Conservation (phyloP, 2,797 vertebrate species). For the Uromys caudimaculatus region DNA sequence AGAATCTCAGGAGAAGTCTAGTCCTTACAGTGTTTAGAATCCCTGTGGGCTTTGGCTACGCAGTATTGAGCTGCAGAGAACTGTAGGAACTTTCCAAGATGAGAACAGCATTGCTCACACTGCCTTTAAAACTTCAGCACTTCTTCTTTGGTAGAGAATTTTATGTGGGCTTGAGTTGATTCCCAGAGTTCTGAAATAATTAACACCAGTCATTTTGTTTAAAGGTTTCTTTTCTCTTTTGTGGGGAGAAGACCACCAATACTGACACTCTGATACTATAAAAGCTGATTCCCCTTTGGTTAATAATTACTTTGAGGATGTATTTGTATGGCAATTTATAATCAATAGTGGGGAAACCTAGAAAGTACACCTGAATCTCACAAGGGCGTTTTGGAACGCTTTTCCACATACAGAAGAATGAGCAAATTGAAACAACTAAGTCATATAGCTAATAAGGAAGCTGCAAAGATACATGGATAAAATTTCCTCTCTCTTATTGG, state of each 20-base stretch:
- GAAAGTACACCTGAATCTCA: conserved; percentile 21
- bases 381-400: conserved; percentile 5
- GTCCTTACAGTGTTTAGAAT: background rate
- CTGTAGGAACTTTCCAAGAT: background rate
- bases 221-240: background rate
- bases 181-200: conserved; percentile 10
- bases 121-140: background rate
- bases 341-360: background rate
- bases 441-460: conserved; percentile 52
- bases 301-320: background rate
- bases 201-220: background rate
- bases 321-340: background rate
- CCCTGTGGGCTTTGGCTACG: background rate
- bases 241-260: background rate
- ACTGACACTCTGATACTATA: background rate
- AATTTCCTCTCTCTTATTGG: conserved; percentile 55
- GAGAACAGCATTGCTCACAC: background rate
- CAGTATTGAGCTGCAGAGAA: background rate
- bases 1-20: background rate
- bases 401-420: conserved; percentile 9
- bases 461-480: conserved; percentile 11
- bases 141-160: background rate
- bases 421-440: conserved; percentile 17
- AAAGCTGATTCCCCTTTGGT: background rate
- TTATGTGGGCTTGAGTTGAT: background rate